phyloP scores from a whole-genome alignment of 2,113 vertebrate species.

The Motacilla tschutschensis region DNA sequence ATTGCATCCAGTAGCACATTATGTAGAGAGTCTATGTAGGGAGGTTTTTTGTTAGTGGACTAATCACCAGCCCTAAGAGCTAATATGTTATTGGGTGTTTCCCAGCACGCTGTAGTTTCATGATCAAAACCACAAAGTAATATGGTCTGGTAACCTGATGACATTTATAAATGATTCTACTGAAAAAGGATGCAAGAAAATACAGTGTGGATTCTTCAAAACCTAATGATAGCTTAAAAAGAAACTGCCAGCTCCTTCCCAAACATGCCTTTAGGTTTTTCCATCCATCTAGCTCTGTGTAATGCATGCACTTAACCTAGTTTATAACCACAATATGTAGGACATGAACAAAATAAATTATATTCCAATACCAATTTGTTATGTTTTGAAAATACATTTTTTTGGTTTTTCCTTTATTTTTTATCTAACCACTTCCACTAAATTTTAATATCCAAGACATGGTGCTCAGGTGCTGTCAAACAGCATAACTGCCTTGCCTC shows the following conservation, averaged over 20 bases:
- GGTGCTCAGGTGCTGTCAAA: background rate
- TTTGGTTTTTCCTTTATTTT: background rate
- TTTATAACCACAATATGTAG: background rate
- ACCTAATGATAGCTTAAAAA: background rate
- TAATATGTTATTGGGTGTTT: background rate
- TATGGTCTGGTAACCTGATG: background rate
- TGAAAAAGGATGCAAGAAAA: background rate
- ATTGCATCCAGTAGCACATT: background rate
- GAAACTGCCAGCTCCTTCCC: background rate
- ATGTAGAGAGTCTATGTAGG: background rate
- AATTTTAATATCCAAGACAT: background rate
- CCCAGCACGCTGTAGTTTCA: background rate
- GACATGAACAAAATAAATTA: background rate
- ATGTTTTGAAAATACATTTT: background rate
- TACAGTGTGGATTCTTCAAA: background rate
- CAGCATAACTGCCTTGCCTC: background rate
- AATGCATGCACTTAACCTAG: background rate
- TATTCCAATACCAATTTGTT: background rate
- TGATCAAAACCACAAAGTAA: background rate
- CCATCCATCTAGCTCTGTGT: background rate
- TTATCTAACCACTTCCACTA: background rate
- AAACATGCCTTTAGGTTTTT: background rate
- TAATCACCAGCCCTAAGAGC: background rate
- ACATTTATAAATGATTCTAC: slow-evolving; percentile 2
- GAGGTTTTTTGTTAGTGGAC: background rate